Evolutionary conservation across 2,797 vertebrate genomes (phyloP).

Genomic region (Eulemur rubriventer): DNA sequence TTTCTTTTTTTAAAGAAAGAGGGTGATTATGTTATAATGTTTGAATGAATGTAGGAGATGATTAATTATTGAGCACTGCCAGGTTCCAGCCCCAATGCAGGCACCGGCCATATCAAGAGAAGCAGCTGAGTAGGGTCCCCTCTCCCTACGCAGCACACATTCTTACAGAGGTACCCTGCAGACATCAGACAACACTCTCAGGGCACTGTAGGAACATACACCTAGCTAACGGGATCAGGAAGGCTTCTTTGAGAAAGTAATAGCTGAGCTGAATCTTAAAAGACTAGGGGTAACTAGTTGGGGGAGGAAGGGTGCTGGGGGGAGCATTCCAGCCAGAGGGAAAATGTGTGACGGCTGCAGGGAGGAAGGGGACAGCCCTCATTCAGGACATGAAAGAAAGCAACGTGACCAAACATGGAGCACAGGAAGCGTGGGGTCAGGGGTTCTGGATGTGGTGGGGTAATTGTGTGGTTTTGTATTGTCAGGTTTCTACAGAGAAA

Average conservation of each 20-base stretch:
- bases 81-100: background rate
- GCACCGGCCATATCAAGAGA: no score
- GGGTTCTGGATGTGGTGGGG: background rate
- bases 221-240: background rate
- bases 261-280: background rate
- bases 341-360: background rate
- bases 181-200: background rate
- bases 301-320: background rate
- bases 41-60: background rate
- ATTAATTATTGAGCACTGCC: background rate
- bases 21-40: background rate
- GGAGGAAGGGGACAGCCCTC: fast-evolving
- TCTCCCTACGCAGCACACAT: background rate
- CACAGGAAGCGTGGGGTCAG: background rate
- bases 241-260: background rate
- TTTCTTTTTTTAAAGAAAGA: no score
- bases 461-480: background rate
- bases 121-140: background rate
- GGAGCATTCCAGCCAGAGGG: background rate
- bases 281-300: background rate
- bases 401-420: background rate
- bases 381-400: background rate
- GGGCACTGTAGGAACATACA: background rate
- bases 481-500: background rate
- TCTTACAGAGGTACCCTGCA: background rate